Base-by-base conservation (phyloP, 2,797 vertebrate species). In the Chelon labrosus region DNA sequence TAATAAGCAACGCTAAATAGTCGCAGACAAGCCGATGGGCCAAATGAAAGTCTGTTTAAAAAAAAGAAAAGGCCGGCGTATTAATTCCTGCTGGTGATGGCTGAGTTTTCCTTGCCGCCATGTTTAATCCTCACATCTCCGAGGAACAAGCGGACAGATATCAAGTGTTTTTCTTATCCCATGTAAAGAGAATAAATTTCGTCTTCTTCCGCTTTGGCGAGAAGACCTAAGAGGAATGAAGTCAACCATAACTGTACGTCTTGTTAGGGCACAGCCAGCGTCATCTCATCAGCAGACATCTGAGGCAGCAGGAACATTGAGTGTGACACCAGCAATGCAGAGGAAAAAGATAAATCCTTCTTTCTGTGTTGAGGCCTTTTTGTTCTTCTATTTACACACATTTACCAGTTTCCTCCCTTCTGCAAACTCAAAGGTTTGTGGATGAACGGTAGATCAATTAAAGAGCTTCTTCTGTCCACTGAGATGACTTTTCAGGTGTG, bases 21-120 rank as follows among this genome's bases (percentile, higher is more conserved):
- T 75, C 59, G 12, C 55, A 70, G 72, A 75, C 57, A 72, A 77
- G 68, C 68, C 54, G 9, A 65, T 67, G 70, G 87, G 62, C 68
- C 79, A 70, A 52, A 82, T 62, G 11, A 77, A 77, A 77, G 55
- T 70, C 70, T 67, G 60, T 60, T 73, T 61, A 19, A 41, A 12
- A 10, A 50, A n/a, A 13, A 75, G 66, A 53, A 53, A 11, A n/a
- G n/a, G n/a, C 31, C 47, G 65, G 35, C 12, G 13, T 20, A 73
- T 85, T 75, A 71, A 76, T 75, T 86, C 67, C 71, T 84, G 77
- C 84, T 88, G 85, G 85, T 88, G 85, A 89, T 79, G 27, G 17
- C 50, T 47, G 59, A 35, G 31, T 63, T 85, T 68, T 65, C 38
- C 55, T 50, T 66, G 52, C 53, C 65, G 44, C 19, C 55, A 56